phyloP scores from a whole-genome alignment of 1,140 invertebrate species.

The Saccostrea echinata region DNA sequence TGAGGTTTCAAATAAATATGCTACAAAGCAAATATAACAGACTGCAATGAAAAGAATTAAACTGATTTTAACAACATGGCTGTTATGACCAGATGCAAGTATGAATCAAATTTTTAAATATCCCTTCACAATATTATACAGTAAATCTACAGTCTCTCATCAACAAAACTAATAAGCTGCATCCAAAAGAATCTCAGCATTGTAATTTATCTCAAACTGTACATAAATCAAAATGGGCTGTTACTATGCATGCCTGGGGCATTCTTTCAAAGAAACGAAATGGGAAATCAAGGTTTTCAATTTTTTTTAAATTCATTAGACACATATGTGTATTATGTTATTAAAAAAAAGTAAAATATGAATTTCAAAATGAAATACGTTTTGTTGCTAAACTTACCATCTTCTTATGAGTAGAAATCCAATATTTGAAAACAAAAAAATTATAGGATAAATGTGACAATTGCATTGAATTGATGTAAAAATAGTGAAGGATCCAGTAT shows the following conservation, averaged over 20 bases:
- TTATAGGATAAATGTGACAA: not conserved
- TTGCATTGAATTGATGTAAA: not conserved
- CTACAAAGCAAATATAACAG: not conserved
- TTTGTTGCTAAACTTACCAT: conserved; percentile 6
- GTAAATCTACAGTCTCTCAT: not conserved
- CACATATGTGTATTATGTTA: not conserved
- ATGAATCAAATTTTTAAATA: not conserved
- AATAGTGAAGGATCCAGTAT: too few species aligned
- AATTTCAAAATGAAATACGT: not conserved
- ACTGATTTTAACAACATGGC: not conserved
- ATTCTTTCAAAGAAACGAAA: not conserved
- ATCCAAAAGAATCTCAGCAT: not conserved
- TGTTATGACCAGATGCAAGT: not conserved
- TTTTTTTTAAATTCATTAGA: not conserved
- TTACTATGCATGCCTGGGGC: not conserved
- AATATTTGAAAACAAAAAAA: not conserved
- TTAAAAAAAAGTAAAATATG: not conserved
- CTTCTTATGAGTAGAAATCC: not conserved
- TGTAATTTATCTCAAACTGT: not conserved
- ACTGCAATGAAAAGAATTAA: not conserved
- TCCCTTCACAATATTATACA: too few species aligned
- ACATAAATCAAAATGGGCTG: not conserved
- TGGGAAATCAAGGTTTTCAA: not conserved
- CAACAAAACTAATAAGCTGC: not conserved
- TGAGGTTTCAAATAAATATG: too few species aligned